Percentiles rank a stretch among this genome's conserved stretches.
phyloP scores from a whole-genome alignment of 1,140 invertebrate species.

The Eufriesea mexicana region DNA sequence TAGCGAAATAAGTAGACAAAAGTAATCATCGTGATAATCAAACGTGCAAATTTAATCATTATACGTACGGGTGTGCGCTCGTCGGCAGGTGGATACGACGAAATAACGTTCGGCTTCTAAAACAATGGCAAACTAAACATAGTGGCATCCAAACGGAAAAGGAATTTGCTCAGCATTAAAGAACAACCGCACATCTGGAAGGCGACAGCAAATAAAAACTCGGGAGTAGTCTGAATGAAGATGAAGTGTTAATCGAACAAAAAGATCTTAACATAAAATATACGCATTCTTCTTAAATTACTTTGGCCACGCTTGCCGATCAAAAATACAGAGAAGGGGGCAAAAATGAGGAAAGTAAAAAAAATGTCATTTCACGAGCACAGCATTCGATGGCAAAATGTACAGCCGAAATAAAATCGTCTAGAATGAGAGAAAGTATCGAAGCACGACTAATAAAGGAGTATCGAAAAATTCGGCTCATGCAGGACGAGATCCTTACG shows the following conservation, averaged over 20 bases:
- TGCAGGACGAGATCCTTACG: conserved; percentile 75
- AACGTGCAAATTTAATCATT: conserved; percentile 60
- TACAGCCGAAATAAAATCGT: neutral
- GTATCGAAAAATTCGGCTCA: conserved; percentile 55
- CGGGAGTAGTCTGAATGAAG: conserved; percentile 17
- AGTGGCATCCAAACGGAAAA: conserved; percentile 75
- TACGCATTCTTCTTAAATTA: neutral
- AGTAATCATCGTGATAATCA: conserved; percentile 12
- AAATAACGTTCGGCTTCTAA: conserved; percentile 76
- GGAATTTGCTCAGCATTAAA: conserved; percentile 65
- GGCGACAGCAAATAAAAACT: conserved; percentile 67
- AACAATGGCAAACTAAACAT: conserved; percentile 81
- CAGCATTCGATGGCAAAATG: neutral
- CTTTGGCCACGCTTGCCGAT: neutral
- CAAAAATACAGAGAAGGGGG: no score
- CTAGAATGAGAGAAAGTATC: neutral
- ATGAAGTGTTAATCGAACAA: neutral
- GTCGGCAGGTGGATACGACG: conserved; percentile 68
- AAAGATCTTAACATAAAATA: neutral
- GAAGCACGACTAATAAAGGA: neutral
- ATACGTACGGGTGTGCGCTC: conserved; percentile 82
- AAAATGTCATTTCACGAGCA: neutral
- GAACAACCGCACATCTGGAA: conserved; percentile 66
- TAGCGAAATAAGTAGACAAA: neutral
- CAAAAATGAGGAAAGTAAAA: no score